A percentile compares a stretch with the other conserved stretches of the same genome.
Evolutionary conservation across 1,140 invertebrate genomes (phyloP).

Genomic region (Manduca sexta): DNA sequence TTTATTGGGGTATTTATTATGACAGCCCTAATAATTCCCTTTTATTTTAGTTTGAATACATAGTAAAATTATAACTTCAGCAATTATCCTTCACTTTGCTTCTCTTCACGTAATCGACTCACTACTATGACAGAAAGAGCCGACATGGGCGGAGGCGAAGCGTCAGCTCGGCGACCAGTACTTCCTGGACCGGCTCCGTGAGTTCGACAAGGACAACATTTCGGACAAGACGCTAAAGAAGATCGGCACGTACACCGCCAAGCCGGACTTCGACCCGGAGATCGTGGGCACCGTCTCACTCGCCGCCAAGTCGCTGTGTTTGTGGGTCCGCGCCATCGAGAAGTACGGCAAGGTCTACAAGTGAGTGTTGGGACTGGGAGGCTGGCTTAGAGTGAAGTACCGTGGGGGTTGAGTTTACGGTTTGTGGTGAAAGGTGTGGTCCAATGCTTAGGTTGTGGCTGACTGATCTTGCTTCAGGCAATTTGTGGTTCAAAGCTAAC

Average conservation of each 20-base stretch:
- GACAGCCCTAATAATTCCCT: too few relatives aligned
- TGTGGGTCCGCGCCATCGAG: constrained; percentile 94
- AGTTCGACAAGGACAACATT: constrained; percentile 92
- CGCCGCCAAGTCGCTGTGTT: constrained; percentile 88
- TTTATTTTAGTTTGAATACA: too few relatives aligned
- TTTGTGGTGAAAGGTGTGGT: too few relatives aligned
- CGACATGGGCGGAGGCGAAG: constrained; percentile 90
- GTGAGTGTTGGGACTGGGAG: constrained; percentile 56
- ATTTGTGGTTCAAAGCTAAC: too few relatives aligned
- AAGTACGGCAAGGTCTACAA: constrained; percentile 90
- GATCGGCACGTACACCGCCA: constrained; percentile 84
- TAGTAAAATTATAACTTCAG: not conserved
- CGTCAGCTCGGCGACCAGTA: constrained; percentile 85
- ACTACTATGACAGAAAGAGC: constrained; percentile 79
- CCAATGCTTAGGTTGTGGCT: too few relatives aligned
- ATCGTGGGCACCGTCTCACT: constrained; percentile 86
- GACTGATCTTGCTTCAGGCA: too few relatives aligned
- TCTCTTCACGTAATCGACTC: not conserved
- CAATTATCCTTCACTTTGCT: too few relatives aligned
- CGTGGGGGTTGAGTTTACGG: too few relatives aligned
- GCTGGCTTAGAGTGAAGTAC: too few relatives aligned
- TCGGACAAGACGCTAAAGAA: constrained; percentile 85
- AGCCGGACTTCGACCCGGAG: constrained; percentile 89
- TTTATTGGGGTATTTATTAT: too few relatives aligned
- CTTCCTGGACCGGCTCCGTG: constrained; percentile 83